Evolutionary conservation across 2,797 vertebrate species (phyloP), one percentile per base, ranked within the genome.

Genomic region (Echeneis naucrates): DNA sequence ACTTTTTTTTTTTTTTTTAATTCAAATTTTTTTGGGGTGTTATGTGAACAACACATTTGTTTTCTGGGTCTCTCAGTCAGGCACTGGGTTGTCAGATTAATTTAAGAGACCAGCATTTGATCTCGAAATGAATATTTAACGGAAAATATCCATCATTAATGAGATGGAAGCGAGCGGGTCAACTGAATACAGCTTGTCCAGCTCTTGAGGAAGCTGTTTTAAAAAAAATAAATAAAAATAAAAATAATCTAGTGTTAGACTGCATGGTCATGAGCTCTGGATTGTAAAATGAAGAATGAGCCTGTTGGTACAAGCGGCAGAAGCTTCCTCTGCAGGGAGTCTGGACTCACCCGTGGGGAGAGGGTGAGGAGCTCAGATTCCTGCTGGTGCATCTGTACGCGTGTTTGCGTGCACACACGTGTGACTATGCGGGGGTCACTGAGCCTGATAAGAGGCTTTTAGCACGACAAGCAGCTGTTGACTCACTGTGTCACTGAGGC

Each of bases 401-500:
- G 14, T 40, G 4, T 47, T 7, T 54, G n/a, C 44, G 30, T 13
- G 1, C 9, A 10, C 1, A 35, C 4, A 5, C 24, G 40, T 42
- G 47, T 74, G 57, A 51, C 59, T 12, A 51, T 51, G 56, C 50
- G n/a, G 38, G 70, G 61, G 47, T 27, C 54, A 65, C 58, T 65
- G 58, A 52, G 45, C 40, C 38, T n/a, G 71, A 71, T 65, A 63
- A 78, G 45, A 78, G 56, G 48, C 48, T 45, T 75, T 52, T 64
- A 54, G 54, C 26, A 21, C 17, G 35, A 24, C 50, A 58, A 72
- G 68, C 74, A 75, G 62, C 71, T 64, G 71, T 54, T 69, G 65
- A 68, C 47, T 82, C 68, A 14, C 67, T 32, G 47, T 60, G 75
- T 52, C 72, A 80, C 56, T 17, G 63, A 51, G 16, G 68, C 40